Evolutionary conservation across 2,888 invertebrate genomes (phyloP).

Genomic region (Conomelus anceps): DNA sequence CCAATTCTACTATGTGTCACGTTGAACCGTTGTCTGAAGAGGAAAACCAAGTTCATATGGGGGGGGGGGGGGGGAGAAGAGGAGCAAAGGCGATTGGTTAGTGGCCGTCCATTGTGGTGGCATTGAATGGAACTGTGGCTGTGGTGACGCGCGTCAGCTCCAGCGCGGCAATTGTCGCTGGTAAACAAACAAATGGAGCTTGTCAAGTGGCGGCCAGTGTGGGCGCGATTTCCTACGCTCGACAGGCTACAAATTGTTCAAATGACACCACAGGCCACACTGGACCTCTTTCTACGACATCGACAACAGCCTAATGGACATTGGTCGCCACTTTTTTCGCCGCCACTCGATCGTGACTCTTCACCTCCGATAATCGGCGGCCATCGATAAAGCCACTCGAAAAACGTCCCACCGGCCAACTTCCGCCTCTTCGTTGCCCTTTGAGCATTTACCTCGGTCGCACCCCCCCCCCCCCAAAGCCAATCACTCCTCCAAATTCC

Average conservation of each 20-base stretch:
- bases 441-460: not conserved
- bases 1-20: not conserved
- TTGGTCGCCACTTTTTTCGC: not conserved
- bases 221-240: not conserved
- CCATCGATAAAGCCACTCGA: not conserved
- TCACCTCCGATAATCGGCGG: not conserved
- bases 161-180: not conserved
- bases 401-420: not conserved
- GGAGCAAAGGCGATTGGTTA: not conserved
- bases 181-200: not conserved
- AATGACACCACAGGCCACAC: conserved; percentile 6
- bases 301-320: not conserved
- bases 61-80: no score
- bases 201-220: not conserved
- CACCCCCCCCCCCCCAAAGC: not conserved
- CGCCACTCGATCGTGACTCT: not conserved
- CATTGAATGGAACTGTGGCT: not conserved
- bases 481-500: no score
- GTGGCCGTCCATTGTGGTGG: not conserved
- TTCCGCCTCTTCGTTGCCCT: not conserved
- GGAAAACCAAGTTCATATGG: not conserved
- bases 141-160: not conserved
- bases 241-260: not conserved
- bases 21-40: not conserved
- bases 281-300: not conserved